Evolutionary conservation across 2,888 invertebrate genomes (phyloP), one percentile per base, ranked within the genome.

Genomic region (Anoncus sp.): DNA sequence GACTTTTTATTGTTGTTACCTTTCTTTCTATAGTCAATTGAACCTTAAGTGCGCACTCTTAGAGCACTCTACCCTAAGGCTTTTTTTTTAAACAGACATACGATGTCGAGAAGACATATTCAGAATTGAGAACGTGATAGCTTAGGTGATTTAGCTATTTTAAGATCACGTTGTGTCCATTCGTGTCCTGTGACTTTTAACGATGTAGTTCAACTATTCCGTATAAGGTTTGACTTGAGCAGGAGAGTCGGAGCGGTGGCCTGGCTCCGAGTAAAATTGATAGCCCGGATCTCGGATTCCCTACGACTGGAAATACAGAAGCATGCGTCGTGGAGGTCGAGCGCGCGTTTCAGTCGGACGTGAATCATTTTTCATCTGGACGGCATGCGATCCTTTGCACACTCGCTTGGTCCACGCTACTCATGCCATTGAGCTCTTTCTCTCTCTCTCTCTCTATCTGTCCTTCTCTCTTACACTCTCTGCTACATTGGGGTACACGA

Each of bases 291-390:
- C 65, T 75, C 20, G 63, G 60, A 27, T 63, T 51, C 14, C n/a
- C 65, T 66, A 66, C 31, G 60, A 53, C 73, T 69, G 43, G 53
- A 75, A 76, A 74, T 71, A 76, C 49, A 78, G 74, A 78, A 74
- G 35, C 67, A 67, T 62, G 74, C 73, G 78, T 63, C 67, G 59
- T 27, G 66, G 69, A 69, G 69, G 65, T 75, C 22, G 67, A 43
- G 40, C 70, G 71, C n/a, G 22, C 43, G 20, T 71, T 22, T 35
- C 75, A 49, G 74, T 77, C 60, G 62, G 69, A 79, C 63, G 72
- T 69, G 73, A 57, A 80, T 82, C 74, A 81, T 81, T 82, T 80
- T 80, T 81, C 81, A 80, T 81, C 73, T 72, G 73, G 74, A 45
- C 45, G 55, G 55, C 43, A 70, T 57, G 67, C 49, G 72, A 77